Evolutionary conservation across 2,888 invertebrate genomes (phyloP).

Genomic region (Thalpophila matura): DNA sequence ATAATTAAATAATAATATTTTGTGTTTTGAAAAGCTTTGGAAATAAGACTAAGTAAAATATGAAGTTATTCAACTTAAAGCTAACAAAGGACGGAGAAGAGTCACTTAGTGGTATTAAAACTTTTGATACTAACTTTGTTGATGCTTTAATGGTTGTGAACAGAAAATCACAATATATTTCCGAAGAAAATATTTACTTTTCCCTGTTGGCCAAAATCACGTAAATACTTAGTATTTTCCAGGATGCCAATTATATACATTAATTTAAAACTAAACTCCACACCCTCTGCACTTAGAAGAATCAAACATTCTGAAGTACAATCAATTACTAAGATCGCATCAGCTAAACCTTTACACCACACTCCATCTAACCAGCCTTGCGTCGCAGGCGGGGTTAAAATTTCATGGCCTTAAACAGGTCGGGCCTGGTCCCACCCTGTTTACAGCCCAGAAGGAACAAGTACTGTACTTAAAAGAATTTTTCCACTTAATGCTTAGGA

Average conservation of each 20-base stretch:
- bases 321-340: slow-evolving; percentile 36
- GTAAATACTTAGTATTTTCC: too few species aligned
- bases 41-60: slow-evolving; percentile 11
- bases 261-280: not conserved
- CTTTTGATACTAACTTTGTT: slow-evolving; percentile 8
- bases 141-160: not conserved
- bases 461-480: slow-evolving; percentile 59
- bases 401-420: slow-evolving; percentile 80
- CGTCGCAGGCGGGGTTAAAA: slow-evolving; percentile 73
- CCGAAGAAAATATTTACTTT: too few species aligned
- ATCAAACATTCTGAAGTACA: not conserved
- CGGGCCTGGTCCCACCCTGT: slow-evolving; percentile 61
- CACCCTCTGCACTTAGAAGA: not conserved
- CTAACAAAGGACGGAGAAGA: not conserved
- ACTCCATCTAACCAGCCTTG: slow-evolving; percentile 31
- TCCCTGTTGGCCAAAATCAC: too few species aligned
- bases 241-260: too few species aligned
- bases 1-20: slow-evolving; percentile 32
- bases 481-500: slow-evolving; percentile 50
- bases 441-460: slow-evolving; percentile 52
- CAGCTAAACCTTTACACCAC: slow-evolving; percentile 41
- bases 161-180: too few species aligned
- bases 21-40: slow-evolving; percentile 18
- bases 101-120: slow-evolving; percentile 12
- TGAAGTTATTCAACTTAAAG: slow-evolving; percentile 26